Percentiles rank a stretch among this genome's conserved stretches.
These are phyloP conservation scores for Latheticus oryzae DNA, from an alignment of 2,888 invertebrate genomes.

Conservation along the genomic window DNA sequence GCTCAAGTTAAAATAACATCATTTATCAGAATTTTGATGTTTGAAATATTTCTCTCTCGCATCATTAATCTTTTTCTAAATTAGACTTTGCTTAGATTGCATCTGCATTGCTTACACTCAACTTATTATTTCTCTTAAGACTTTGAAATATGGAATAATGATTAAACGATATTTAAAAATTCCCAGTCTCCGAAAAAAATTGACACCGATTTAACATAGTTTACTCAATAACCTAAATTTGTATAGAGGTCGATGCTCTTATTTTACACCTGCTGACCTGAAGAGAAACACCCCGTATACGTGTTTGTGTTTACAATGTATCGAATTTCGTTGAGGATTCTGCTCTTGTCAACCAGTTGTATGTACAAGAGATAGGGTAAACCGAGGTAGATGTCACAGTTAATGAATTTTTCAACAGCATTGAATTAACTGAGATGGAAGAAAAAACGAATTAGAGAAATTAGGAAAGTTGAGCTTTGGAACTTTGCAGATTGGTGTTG, in stretches of 20 bases:
- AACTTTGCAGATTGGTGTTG: constrained; percentile 1
- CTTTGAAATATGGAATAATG: too few relatives aligned
- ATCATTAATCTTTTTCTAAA: constrained; percentile 21
- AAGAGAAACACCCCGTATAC: constrained; percentile 14
- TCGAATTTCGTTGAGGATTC: too few relatives aligned
- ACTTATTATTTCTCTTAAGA: too few relatives aligned
- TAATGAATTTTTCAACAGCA: constrained; percentile 18
- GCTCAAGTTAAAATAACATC: constrained; percentile 4
- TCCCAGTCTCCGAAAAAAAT: too few relatives aligned
- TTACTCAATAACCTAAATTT: constrained; percentile 24
- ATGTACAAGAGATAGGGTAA: not conserved
- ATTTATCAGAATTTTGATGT: constrained; percentile 20
- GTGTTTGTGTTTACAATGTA: constrained; percentile 12
- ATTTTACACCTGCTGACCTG: constrained; percentile 11
- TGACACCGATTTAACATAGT: constrained; percentile 5
- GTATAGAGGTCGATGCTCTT: constrained; percentile 16
- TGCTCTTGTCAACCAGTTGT: not conserved
- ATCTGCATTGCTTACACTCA: constrained; percentile 4
- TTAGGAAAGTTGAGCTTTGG: constrained; percentile 12
- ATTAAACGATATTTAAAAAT: too few relatives aligned
- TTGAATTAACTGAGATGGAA: constrained; percentile 16
- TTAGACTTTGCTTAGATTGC: constrained; percentile 13
- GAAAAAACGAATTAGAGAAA: constrained; percentile 9
- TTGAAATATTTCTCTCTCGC: constrained; percentile 12
- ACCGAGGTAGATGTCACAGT: constrained; percentile 5